Conservation (phyloP, 2,113 vertebrate species). For the Lipophrys pholis region DNA sequence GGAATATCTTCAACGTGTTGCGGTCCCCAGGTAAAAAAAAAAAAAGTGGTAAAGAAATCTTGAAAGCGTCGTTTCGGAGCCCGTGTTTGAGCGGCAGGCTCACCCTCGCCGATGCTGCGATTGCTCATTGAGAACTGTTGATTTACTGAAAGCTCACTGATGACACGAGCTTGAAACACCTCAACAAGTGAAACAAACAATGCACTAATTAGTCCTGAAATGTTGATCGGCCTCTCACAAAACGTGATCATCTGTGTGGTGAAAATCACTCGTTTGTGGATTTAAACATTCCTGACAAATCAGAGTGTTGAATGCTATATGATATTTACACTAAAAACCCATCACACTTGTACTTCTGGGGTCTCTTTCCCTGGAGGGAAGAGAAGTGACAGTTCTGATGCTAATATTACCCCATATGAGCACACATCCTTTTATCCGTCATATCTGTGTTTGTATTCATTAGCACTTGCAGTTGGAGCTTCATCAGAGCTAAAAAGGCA, state of each 20-base stretch:
- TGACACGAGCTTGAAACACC: background rate
- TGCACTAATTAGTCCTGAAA: conserved; percentile 43
- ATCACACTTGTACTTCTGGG: conserved; percentile 38
- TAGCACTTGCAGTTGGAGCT: conserved; percentile 61
- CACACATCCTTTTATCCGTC: conserved; percentile 59
- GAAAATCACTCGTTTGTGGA: conserved; percentile 10
- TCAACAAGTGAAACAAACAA: background rate
- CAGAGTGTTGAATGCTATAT: conserved; percentile 35
- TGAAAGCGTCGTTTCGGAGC: conserved; percentile 24
- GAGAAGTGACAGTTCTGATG: conserved; percentile 57
- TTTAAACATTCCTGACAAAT: conserved; percentile 50
- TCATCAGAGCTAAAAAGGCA: conserved; percentile 72
- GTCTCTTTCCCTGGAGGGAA: conserved; percentile 50
- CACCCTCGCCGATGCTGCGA: background rate
- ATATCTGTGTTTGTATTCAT: conserved; percentile 74
- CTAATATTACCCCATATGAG: conserved; percentile 71
- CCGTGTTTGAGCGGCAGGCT: conserved; percentile 17
- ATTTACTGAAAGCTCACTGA: conserved; percentile 1
- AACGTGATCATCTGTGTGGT: conserved; percentile 9
- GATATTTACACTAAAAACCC: conserved; percentile 56
- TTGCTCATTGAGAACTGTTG: background rate
- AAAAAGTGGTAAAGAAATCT: conserved; percentile 1
- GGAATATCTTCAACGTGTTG: conserved; percentile 4
- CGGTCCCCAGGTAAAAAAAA: conserved; percentile 1
- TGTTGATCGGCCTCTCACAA: conserved; percentile 32